Conservation (phyloP, 2,797 vertebrate genomes). For the Lemur catta region DNA sequence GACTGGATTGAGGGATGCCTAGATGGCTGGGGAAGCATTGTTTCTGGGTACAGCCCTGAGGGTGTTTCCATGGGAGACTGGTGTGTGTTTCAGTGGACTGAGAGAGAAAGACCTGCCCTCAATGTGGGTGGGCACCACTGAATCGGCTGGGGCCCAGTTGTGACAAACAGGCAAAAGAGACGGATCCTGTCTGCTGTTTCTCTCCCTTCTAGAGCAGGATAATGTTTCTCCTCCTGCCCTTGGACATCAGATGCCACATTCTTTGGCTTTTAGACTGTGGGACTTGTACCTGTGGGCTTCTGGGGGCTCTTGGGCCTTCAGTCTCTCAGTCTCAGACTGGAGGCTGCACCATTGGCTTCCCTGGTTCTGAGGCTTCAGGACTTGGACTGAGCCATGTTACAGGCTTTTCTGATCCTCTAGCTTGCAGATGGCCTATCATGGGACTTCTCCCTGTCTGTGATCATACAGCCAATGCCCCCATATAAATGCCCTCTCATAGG, state of each 20-base stretch:
- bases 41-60: neutral
- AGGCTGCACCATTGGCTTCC: neutral
- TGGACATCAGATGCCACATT: neutral
- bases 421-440: neutral
- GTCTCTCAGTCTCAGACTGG: neutral
- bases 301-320: neutral
- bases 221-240: neutral
- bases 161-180: neutral
- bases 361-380: neutral
- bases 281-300: neutral
- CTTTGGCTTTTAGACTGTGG: neutral
- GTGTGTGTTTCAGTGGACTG: neutral
- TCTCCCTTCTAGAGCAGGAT: neutral
- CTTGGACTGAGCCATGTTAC: neutral
- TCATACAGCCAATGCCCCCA: neutral
- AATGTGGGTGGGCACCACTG: neutral
- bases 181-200: neutral
- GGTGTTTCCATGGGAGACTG: neutral
- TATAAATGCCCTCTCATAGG: neutral
- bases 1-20: neutral
- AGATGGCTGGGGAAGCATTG: neutral
- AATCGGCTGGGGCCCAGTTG: neutral
- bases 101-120: neutral
- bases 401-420: neutral
- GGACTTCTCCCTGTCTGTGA: neutral